phyloP scores from a whole-genome alignment of 2,113 vertebrate species.

The Engystomops pustulosus region DNA sequence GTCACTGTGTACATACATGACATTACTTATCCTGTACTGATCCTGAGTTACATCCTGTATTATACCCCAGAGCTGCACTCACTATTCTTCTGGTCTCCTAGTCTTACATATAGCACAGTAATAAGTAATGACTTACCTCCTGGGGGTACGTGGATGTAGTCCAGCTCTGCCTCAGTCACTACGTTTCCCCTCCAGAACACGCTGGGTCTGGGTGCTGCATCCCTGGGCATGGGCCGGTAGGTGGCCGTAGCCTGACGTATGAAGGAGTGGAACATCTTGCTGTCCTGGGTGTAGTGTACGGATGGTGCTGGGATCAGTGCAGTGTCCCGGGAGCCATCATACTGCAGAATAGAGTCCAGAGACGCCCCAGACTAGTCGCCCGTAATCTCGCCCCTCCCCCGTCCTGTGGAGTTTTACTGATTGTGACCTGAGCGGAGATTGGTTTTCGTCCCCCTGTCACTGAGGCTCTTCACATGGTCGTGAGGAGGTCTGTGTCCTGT shows the following conservation, averaged over 20 bases:
- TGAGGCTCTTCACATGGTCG: slow-evolving; percentile 73
- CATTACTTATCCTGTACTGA: too few species aligned
- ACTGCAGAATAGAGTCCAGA: neutral
- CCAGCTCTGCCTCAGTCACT: slow-evolving; percentile 86
- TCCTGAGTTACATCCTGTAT: too few species aligned
- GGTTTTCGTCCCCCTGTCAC: slow-evolving; percentile 74
- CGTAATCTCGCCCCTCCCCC: slow-evolving; percentile 44
- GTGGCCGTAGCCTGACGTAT: slow-evolving; percentile 67
- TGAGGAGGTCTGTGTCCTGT: slow-evolving; percentile 72
- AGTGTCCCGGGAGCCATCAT: neutral
- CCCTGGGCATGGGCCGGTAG: slow-evolving; percentile 78
- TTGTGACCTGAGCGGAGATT: slow-evolving; percentile 71
- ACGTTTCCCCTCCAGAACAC: slow-evolving; percentile 84
- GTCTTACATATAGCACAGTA: neutral
- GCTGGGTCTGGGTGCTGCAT: slow-evolving; percentile 77
- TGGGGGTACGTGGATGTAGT: slow-evolving; percentile 81
- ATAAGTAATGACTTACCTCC: slow-evolving; percentile 83
- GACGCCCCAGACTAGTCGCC: neutral
- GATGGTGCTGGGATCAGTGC: neutral
- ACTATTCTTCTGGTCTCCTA: too few species aligned
- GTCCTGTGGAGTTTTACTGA: slow-evolving; percentile 65
- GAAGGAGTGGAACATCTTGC: slow-evolving; percentile 74
- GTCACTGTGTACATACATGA: too few species aligned
- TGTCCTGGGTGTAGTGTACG: neutral
- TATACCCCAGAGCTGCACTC: too few species aligned